These are phyloP conservation scores for Panzeria rudis DNA, from an alignment of 2,888 invertebrate genomes.

Conservation along the genomic window DNA sequence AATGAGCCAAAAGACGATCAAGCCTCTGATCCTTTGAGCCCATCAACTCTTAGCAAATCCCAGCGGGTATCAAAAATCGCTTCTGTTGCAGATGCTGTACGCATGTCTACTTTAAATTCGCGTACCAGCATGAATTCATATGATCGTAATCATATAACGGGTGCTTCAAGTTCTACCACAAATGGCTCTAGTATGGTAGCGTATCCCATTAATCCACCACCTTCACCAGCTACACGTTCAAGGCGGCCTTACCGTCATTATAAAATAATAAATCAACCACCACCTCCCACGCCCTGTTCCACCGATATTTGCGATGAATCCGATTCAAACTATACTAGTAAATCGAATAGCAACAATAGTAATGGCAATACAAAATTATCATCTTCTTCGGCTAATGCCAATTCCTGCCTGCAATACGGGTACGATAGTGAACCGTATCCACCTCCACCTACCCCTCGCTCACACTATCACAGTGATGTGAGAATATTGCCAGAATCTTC, in stretches of 20 bases:
- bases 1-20: conserved; percentile 86
- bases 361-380: conserved; percentile 81
- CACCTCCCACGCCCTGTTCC: conserved; percentile 97
- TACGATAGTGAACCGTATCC: conserved; percentile 89
- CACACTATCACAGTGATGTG: conserved; percentile 89
- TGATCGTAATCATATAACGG: conserved; percentile 89
- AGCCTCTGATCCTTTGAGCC: conserved; percentile 88
- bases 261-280: conserved; percentile 91
- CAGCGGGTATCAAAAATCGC: conserved; percentile 83
- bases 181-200: conserved; percentile 84
- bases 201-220: conserved; percentile 96
- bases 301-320: conserved; percentile 97
- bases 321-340: conserved; percentile 88
- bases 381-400: conserved; percentile 81
- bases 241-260: conserved; percentile 91
- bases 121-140: conserved; percentile 87
- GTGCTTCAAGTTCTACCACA: conserved; percentile 84
- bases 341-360: conserved; percentile 83
- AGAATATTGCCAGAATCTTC: conserved; percentile 86
- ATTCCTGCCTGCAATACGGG: conserved; percentile 84
- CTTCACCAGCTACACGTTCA: conserved; percentile 92
- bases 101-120: conserved; percentile 88
- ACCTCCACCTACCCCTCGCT: conserved; percentile 90
- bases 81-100: conserved; percentile 85
- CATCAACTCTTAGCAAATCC: conserved; percentile 83